Percentiles rank a stretch among this genome's conserved stretches.
Conservation (phyloP, 1,140 invertebrate genomes). For the Drosophila asahinai region DNA sequence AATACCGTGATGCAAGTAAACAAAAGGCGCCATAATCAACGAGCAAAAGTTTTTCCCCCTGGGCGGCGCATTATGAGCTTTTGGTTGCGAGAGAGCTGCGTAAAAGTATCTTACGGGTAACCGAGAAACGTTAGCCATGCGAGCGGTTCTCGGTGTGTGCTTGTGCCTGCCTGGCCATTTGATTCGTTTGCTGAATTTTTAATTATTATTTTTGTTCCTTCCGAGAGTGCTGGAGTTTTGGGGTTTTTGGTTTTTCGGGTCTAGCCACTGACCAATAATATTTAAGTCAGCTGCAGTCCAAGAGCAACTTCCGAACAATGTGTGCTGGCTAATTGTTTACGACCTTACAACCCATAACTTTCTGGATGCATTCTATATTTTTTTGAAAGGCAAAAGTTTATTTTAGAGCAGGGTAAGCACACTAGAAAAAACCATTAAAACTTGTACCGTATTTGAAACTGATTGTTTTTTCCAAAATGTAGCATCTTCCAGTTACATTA, state of each 20-base stretch:
- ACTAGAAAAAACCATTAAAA: neutral
- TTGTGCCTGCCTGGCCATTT: conserved; percentile 39
- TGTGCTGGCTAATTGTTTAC: conserved; percentile 1
- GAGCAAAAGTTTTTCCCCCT: conserved; percentile 39
- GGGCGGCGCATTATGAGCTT: conserved; percentile 56
- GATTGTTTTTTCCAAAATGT: neutral
- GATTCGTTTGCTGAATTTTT: conserved; percentile 57
- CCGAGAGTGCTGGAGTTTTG: conserved; percentile 13
- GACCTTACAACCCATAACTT: conserved; percentile 2
- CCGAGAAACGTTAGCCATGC: conserved; percentile 38
- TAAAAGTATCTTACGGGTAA: conserved; percentile 65
- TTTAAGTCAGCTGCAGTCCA: conserved; percentile 20
- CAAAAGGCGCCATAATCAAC: conserved; percentile 50
- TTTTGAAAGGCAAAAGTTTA: neutral
- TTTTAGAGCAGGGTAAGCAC: neutral
- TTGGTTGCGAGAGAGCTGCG: conserved; percentile 29
- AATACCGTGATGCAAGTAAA: conserved; percentile 73
- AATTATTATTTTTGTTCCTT: conserved; percentile 57
- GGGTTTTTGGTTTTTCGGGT: conserved; percentile 6
- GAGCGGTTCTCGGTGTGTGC: conserved; percentile 18
- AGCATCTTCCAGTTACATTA: neutral
- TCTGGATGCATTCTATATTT: neutral
- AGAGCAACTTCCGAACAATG: conserved; percentile 24
- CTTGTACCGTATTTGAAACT: too few species aligned
- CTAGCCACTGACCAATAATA: conserved; percentile 62